Evolutionary conservation across 2,113 vertebrate genomes (phyloP).

Genomic region (Nicator chloris): DNA sequence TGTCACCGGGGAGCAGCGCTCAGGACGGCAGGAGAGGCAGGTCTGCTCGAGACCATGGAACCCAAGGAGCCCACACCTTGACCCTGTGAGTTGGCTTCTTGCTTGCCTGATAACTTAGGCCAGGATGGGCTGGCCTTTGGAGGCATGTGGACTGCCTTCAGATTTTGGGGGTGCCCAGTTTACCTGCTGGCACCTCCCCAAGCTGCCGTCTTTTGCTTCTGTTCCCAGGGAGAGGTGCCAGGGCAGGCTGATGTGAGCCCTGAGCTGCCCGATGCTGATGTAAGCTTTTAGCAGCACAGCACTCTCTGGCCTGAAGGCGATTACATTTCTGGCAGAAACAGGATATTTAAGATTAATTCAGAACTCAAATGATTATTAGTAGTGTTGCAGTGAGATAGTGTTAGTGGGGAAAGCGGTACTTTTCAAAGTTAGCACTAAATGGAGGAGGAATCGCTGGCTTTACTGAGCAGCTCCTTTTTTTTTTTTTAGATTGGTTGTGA

Average conservation of each 20-base stretch:
- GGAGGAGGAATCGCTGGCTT: not conserved
- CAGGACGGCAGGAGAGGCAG: accelerated
- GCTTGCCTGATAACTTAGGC: not conserved
- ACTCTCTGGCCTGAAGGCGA: not conserved
- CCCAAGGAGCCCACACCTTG: accelerated
- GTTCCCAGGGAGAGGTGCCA: accelerated
- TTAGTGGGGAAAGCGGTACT: not conserved
- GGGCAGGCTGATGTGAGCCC: accelerated
- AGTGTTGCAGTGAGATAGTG: not conserved
- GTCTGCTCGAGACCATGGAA: accelerated
- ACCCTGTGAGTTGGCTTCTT: not conserved
- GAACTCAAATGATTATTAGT: not conserved
- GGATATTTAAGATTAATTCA: not conserved
- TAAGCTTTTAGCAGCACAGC: not conserved
- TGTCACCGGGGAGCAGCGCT: not conserved
- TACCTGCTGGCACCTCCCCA: not conserved
- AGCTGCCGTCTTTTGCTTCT: accelerated
- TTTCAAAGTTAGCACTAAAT: not conserved
- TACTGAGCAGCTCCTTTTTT: not conserved
- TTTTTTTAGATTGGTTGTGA: not conserved
- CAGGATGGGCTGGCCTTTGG: not conserved
- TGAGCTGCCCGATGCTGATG: not conserved
- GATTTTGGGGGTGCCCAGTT: not conserved
- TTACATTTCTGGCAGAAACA: not conserved
- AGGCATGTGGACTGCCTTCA: not conserved